These are phyloP conservation scores for Parnassius mnemosyne DNA, from an alignment of 2,888 invertebrate genomes.

Conservation along the genomic window DNA sequence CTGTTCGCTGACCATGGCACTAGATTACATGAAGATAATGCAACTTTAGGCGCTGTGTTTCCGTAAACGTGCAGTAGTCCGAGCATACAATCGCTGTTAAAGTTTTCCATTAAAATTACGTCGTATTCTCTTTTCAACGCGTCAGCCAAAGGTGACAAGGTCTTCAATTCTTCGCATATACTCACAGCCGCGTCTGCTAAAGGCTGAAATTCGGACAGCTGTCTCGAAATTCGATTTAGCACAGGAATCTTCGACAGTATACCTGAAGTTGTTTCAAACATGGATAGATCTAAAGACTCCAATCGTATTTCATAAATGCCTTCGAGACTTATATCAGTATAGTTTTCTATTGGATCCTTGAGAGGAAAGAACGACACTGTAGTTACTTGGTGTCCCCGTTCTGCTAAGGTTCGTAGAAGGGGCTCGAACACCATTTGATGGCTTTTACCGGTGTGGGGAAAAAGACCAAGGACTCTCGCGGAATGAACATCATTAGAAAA, in stretches of 20 bases:
- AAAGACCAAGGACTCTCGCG: slow-evolving; percentile 79
- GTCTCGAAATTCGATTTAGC: slow-evolving; percentile 29
- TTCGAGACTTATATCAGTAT: slow-evolving; percentile 64
- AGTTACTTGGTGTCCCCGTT: slow-evolving; percentile 81
- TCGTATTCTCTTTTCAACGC: slow-evolving; percentile 63
- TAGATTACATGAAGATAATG: slow-evolving; percentile 65
- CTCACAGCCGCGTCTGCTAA: slow-evolving; percentile 31
- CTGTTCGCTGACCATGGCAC: slow-evolving; percentile 65
- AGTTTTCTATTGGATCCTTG: slow-evolving; percentile 65
- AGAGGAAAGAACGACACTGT: slow-evolving; percentile 81
- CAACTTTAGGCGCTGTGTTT: slow-evolving; percentile 66
- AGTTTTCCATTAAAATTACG: slow-evolving; percentile 73
- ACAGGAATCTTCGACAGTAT: slow-evolving; percentile 27
- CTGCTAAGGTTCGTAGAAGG: slow-evolving; percentile 74
- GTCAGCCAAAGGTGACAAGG: slow-evolving; percentile 33
- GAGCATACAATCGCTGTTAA: slow-evolving; percentile 77
- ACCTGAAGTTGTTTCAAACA: slow-evolving; percentile 40
- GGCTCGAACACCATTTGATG: slow-evolving; percentile 83
- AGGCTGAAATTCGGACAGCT: slow-evolving; percentile 24
- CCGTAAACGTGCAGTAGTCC: slow-evolving; percentile 69
- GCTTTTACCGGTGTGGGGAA: slow-evolving; percentile 81
- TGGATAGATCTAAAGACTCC: slow-evolving; percentile 53
- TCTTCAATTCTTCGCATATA: slow-evolving; percentile 36
- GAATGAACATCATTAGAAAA: slow-evolving; percentile 46
- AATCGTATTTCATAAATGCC: slow-evolving; percentile 57